Base-by-base conservation (phyloP, 2,888 invertebrate genomes). In the Acronicta alni region DNA sequence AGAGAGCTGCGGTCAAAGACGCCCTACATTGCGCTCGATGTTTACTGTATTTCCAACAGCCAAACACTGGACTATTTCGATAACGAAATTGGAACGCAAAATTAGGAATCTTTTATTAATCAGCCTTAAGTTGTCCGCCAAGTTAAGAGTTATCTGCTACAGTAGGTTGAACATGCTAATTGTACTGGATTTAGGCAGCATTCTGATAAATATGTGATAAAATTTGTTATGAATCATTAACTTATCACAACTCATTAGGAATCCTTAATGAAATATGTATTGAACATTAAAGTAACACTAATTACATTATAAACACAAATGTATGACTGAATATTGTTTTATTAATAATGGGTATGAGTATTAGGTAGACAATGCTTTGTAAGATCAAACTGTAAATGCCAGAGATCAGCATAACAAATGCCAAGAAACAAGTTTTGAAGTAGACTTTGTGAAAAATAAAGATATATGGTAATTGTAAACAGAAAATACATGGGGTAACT, bases 1-100 rank as follows among this genome's bases (percentile, higher is more conserved):
- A 58, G 75, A 76, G 79, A 67, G 65, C 74, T 59, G 64, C 84
- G 81, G 72, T 72, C 77, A 78, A 83, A 84, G 79, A 76, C 81
- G 87, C 80, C 86, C 87, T 84, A 85, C 81, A 85, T 87, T 79
- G 67, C 77, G 66, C 66, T 64, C 58, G 54, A 61, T 82, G 82
- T 82, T 84, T 82, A 82, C 80, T 63, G 69, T 64, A 71, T 66
- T 58, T 71, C 55, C 65, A 48, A 52, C 45, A 64, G 17, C 26
- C 37, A 56, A 70, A 59, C 62, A 53, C 20, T 60, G 44, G 16
- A 44, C 58, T 52, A 57, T 46, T 45, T 65, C 42, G 44, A 62
- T 65, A 55, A 26, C n/a, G 42, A 51, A 63, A 63, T 47, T 41
- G 37, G 60, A 55, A 46, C 43, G 47, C 43, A 12, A 54, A 55